A percentile compares a stretch with the other conserved stretches of the same genome.
phyloP scores from a whole-genome alignment of 2,113 vertebrate species.

The Anguilla japonica region DNA sequence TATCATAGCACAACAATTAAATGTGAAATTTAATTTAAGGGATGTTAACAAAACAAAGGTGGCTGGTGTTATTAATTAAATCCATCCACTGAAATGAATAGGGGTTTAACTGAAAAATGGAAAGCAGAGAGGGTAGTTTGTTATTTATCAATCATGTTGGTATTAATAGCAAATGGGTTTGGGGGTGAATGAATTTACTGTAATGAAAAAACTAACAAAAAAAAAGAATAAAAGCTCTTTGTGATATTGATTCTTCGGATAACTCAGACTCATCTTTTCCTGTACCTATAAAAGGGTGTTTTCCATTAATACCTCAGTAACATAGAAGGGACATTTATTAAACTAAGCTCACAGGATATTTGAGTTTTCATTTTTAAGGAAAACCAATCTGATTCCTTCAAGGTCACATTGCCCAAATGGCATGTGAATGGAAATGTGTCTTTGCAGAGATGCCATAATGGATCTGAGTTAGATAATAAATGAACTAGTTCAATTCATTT shows the following conservation, averaged over 20 bases:
- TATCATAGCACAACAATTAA: not conserved
- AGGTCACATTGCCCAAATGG: too few species aligned
- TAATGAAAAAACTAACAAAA: not conserved
- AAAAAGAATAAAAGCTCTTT: not conserved
- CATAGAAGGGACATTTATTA: not conserved
- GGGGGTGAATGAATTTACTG: not conserved
- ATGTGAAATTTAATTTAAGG: not conserved
- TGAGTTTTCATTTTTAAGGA: too few species aligned
- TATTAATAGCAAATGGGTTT: not conserved
- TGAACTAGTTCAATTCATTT: too few species aligned
- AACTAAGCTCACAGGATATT: too few species aligned
- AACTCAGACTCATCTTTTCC: not conserved
- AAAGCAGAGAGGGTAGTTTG: constrained; percentile 2
- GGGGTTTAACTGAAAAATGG: not conserved
- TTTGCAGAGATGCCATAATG: not conserved
- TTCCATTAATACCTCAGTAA: not conserved
- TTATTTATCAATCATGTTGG: not conserved
- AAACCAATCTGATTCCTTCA: too few species aligned
- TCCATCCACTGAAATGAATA: not conserved
- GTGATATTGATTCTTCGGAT: not conserved
- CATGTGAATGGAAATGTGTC: too few species aligned
- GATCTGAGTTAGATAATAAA: not conserved
- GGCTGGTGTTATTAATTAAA: not conserved
- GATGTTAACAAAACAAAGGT: not conserved
- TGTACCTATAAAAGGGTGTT: not conserved